Percentiles rank a stretch among this genome's conserved stretches.
Conservation (phyloP, 1,140 invertebrate genomes). For the Nomia melanderi region DNA sequence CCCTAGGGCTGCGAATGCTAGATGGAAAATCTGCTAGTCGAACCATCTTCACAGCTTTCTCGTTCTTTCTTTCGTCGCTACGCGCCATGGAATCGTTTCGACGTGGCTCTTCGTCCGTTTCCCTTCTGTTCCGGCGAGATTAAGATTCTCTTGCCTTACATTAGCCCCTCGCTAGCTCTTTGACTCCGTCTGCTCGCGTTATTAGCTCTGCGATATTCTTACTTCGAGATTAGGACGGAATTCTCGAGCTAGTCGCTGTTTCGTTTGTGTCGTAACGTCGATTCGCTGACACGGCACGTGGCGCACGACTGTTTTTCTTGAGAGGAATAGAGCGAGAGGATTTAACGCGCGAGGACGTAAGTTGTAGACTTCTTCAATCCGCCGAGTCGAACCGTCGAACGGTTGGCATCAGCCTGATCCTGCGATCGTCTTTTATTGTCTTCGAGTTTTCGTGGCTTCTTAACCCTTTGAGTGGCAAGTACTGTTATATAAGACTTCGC, state of each 20-base stretch:
- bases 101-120: background rate
- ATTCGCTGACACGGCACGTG: no score
- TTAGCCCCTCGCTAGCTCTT: slow-evolving; percentile 58
- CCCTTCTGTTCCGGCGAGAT: slow-evolving; percentile 59
- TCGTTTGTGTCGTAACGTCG: slow-evolving; percentile 17
- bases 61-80: background rate
- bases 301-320: no score
- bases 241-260: slow-evolving; percentile 28
- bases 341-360: no score
- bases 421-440: no score
- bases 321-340: no score
- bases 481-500: no score
- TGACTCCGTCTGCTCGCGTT: slow-evolving; percentile 47
- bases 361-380: no score
- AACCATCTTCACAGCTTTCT: slow-evolving; percentile 20
- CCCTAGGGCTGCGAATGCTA: slow-evolving; percentile 58
- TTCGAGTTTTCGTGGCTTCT: no score
- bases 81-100: background rate
- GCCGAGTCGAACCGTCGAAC: no score
- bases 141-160: slow-evolving; percentile 70
- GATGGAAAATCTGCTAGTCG: slow-evolving; percentile 69
- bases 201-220: slow-evolving; percentile 61
- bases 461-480: no score
- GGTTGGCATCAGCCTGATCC: no score
- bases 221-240: slow-evolving; percentile 57